These are phyloP conservation scores for Villa cingulata DNA, from an alignment of 2,888 invertebrate genomes.

Conservation along the genomic window DNA sequence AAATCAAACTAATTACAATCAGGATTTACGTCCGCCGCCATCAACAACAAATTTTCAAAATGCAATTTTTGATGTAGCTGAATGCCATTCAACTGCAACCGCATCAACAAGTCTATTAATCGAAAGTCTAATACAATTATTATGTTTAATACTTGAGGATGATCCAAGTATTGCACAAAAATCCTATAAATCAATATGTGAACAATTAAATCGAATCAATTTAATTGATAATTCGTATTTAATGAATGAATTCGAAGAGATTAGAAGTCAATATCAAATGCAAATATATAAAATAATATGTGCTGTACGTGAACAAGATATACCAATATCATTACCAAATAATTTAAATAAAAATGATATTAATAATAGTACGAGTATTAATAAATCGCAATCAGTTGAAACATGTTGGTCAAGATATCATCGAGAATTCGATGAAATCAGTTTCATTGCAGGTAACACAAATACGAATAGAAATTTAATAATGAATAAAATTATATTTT, in stretches of 20 bases:
- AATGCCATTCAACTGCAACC: slow-evolving; percentile 36
- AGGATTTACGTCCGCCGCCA: neutral
- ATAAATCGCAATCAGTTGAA: slow-evolving; percentile 39
- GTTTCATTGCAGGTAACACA: slow-evolving; percentile 46
- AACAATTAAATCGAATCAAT: slow-evolving; percentile 51
- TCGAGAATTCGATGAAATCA: slow-evolving; percentile 55
- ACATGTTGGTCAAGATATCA: slow-evolving; percentile 47
- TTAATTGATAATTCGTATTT: slow-evolving; percentile 56
- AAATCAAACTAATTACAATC: neutral
- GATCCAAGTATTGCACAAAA: slow-evolving; percentile 44
- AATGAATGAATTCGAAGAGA: slow-evolving; percentile 51
- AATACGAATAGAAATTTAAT: no score
- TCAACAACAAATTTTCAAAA: neutral
- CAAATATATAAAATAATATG: slow-evolving; percentile 50
- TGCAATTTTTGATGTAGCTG: neutral
- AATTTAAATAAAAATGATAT: no score
- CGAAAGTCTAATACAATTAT: slow-evolving; percentile 53
- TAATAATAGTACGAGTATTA: slow-evolving; percentile 25
- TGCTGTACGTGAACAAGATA: slow-evolving; percentile 43
- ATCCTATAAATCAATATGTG: slow-evolving; percentile 53
- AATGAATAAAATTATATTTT: no score
- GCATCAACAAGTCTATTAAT: slow-evolving; percentile 55
- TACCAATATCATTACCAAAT: slow-evolving; percentile 37
- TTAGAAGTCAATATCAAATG: slow-evolving; percentile 53
- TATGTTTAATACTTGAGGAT: slow-evolving; percentile 50